phyloP scores from a whole-genome alignment of 2,797 vertebrate species.

The Poeciliopsis turneri region DNA sequence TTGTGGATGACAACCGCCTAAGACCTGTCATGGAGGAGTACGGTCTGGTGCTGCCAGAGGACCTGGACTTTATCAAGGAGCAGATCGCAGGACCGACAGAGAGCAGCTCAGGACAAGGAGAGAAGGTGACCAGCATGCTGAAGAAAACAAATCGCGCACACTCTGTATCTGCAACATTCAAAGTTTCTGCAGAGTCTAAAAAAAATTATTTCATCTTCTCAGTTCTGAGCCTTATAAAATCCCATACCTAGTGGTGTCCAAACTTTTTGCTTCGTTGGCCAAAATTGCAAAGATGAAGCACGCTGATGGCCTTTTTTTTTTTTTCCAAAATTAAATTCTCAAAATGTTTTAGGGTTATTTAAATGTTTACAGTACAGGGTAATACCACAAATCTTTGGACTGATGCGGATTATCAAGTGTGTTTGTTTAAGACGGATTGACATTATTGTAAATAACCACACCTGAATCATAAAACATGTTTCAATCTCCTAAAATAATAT shows the following conservation, averaged over 20 bases:
- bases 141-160: background rate
- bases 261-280: background rate
- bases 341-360: background rate
- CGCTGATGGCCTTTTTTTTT: background rate
- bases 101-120: background rate
- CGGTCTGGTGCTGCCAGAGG: conserved; percentile 85
- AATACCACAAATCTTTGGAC: background rate
- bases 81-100: conserved; percentile 86
- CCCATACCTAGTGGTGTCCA: background rate
- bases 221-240: background rate
- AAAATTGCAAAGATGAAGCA: background rate
- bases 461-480: background rate
- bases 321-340: background rate
- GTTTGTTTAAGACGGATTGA: background rate
- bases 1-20: conserved; percentile 84
- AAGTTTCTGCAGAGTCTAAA: background rate
- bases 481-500: background rate
- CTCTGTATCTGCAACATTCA: background rate
- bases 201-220: background rate
- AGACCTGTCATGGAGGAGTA: conserved; percentile 78
- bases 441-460: background rate
- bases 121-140: conserved; percentile 49
- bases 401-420: background rate
- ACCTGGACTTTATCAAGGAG: conserved; percentile 93
- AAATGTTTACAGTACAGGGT: background rate